Percentiles rank a stretch among this genome's conserved stretches.
These are phyloP conservation scores for Progne subis DNA, from an alignment of 2,113 vertebrate species.

Conservation along the genomic window DNA sequence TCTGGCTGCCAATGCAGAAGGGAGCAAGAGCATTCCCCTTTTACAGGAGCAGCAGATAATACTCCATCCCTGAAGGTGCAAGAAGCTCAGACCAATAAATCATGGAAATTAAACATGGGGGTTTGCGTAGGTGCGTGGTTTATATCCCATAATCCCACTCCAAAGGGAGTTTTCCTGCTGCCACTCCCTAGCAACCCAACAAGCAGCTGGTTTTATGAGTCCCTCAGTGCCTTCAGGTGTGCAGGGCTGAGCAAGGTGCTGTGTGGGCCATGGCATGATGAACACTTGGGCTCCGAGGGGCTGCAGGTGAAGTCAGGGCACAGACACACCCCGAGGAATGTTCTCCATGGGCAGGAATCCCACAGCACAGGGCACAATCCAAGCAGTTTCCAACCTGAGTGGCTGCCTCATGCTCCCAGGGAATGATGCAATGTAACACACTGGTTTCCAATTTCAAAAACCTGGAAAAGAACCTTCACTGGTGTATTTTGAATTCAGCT, in stretches of 20 bases:
- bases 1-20: background rate
- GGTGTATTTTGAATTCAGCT: background rate
- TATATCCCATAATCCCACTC: background rate
- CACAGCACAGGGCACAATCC: fast-evolving
- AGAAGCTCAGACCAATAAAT: slow-evolving; percentile 60
- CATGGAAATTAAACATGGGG: slow-evolving; percentile 27
- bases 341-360: background rate
- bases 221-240: background rate
- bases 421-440: background rate
- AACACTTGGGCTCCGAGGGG: background rate
- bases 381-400: background rate
- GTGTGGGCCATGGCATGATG: background rate
- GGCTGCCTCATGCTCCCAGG: background rate
- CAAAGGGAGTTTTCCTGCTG: background rate
- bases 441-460: background rate
- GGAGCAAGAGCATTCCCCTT: background rate
- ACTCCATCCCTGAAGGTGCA: slow-evolving; percentile 29
- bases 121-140: background rate
- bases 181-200: slow-evolving; percentile 6
- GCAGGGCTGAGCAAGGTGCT: background rate
- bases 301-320: background rate
- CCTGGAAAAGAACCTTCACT: background rate
- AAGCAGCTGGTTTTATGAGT: background rate
- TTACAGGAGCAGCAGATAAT: background rate
- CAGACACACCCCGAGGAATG: background rate